Evolutionary conservation across 2,888 invertebrate species (phyloP).

Genomic region (Diarsia mendica): DNA sequence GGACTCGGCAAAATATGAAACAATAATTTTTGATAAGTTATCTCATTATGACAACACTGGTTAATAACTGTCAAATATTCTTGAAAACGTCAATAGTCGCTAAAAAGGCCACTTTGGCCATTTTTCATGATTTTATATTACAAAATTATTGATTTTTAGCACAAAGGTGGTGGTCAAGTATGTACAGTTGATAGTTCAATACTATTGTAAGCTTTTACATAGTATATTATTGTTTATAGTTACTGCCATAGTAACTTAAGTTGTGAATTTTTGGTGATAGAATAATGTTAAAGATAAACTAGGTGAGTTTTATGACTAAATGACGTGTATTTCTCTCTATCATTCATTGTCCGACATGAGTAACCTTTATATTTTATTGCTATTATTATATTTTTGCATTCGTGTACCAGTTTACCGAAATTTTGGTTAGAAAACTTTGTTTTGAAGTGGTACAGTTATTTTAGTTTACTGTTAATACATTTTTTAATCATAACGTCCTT

Average conservation of each 20-base stretch:
- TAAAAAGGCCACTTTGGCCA: slow-evolving; percentile 80
- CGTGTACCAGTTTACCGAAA: not conserved
- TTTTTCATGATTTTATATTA: slow-evolving; percentile 74
- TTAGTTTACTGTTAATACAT: not conserved
- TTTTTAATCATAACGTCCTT: slow-evolving; percentile 34
- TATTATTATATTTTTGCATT: slow-evolving; percentile 1
- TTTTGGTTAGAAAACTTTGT: slow-evolving; percentile 22
- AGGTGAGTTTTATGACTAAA: slow-evolving; percentile 81
- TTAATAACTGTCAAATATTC: slow-evolving; percentile 57
- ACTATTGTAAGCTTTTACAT: slow-evolving; percentile 33
- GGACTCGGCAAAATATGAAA: not conserved
- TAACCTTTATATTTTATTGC: slow-evolving; percentile 39
- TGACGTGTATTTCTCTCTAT: slow-evolving; percentile 81
- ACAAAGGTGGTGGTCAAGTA: slow-evolving; percentile 68
- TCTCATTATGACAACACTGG: slow-evolving; percentile 43
- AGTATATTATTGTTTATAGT: slow-evolving; percentile 45
- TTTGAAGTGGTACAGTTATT: slow-evolving; percentile 20
- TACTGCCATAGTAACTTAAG: slow-evolving; percentile 64
- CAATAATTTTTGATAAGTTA: not conserved
- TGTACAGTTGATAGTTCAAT: slow-evolving; percentile 53
- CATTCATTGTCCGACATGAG: slow-evolving; percentile 42
- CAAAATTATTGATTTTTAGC: slow-evolving; percentile 81
- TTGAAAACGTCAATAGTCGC: slow-evolving; percentile 66
- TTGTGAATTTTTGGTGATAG: slow-evolving; percentile 72
- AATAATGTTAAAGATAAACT: slow-evolving; percentile 64